Percentiles rank a stretch among this genome's conserved stretches.
Conservation (phyloP, 2,113 vertebrate genomes). For the rat (Rattus norvegicus) region GRCr8 NC_086026.1:110859501-110860000, state of each 20-base stretch:
- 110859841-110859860: not conserved
- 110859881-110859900: too few species aligned
- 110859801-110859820: not conserved
- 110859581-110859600: not conserved
- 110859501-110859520: not conserved
- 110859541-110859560: not conserved
- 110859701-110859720: not conserved
- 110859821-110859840: not conserved
- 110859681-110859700: not conserved
- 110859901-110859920: not conserved
- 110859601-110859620: not conserved
- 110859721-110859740: not conserved
- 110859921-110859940: not conserved
- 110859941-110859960: not conserved
- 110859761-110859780: too few species aligned
- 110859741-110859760: too few species aligned
- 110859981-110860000: not conserved
- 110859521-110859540: not conserved
- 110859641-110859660: not conserved
- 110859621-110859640: not conserved
- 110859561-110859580: not conserved
- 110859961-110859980: not conserved
- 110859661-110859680: not conserved
- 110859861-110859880: not conserved
- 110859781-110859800: not conserved